These are phyloP conservation scores for Haemorhous mexicanus DNA, from an alignment of 2,113 vertebrate genomes.

Conservation along the genomic window DNA sequence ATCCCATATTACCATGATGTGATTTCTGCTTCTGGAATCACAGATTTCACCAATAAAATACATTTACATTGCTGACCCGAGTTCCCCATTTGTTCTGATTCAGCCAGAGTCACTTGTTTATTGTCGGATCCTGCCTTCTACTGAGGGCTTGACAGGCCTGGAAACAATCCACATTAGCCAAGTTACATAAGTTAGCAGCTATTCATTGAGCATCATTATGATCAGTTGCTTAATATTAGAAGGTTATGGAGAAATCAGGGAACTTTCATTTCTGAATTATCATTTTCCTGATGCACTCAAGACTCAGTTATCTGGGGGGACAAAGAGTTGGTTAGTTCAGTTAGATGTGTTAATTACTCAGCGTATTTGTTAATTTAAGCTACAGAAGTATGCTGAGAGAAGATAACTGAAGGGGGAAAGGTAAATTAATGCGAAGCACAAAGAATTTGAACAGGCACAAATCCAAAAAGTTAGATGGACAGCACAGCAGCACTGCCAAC, in stretches of 20 bases:
- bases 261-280: neutral
- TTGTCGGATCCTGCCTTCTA: neutral
- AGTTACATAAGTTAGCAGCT: neutral
- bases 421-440: neutral
- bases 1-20: neutral
- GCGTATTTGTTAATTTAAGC: neutral
- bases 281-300: neutral
- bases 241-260: neutral
- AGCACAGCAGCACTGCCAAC: neutral
- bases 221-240: neutral
- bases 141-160: neutral
- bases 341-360: neutral
- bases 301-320: neutral
- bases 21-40: neutral
- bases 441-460: neutral
- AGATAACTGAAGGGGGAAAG: neutral
- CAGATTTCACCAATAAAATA: neutral
- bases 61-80: neutral
- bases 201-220: neutral
- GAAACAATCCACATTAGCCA: neutral
- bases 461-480: neutral
- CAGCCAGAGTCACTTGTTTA: neutral
- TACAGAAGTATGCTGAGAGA: neutral
- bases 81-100: neutral
- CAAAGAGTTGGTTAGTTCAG: neutral